Evolutionary conservation across 2,888 invertebrate species (phyloP).

Genomic region (Osmoderma eremita): DNA sequence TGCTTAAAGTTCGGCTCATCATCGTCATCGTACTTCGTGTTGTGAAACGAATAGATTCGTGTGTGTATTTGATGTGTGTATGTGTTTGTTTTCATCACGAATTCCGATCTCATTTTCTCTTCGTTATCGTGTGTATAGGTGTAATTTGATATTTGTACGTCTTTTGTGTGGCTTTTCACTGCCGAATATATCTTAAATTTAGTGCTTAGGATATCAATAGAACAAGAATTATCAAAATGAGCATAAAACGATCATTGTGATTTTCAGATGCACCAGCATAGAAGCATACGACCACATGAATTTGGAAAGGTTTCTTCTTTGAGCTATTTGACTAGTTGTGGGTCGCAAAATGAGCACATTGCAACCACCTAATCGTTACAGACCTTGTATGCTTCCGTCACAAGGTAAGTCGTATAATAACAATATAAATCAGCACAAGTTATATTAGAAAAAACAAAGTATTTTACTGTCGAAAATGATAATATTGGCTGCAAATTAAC

Average conservation of each 20-base stretch:
- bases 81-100: constrained; percentile 49
- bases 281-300: constrained; percentile 47
- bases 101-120: constrained; percentile 52
- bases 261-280: constrained; percentile 51
- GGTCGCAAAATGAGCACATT: constrained; percentile 51
- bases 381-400: constrained; percentile 54
- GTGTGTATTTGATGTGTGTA: constrained; percentile 11
- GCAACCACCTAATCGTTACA: constrained; percentile 58
- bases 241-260: constrained; percentile 19
- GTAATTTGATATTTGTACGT: constrained; percentile 35
- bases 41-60: constrained; percentile 45
- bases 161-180: background rate
- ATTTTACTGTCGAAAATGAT: too few species aligned
- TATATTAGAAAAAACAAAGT: too few species aligned
- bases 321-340: constrained; percentile 14
- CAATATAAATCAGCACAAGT: too few species aligned
- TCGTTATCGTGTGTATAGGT: constrained; percentile 6
- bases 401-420: constrained; percentile 50
- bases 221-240: background rate
- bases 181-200: too few species aligned
- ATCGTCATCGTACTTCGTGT: constrained; percentile 16
- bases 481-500: background rate
- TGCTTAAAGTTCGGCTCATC: constrained; percentile 26
- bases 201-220: too few species aligned
- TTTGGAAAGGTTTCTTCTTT: constrained; percentile 22